phyloP scores from a whole-genome alignment of 2,888 invertebrate species.

The Eupelmus urozonus region DNA sequence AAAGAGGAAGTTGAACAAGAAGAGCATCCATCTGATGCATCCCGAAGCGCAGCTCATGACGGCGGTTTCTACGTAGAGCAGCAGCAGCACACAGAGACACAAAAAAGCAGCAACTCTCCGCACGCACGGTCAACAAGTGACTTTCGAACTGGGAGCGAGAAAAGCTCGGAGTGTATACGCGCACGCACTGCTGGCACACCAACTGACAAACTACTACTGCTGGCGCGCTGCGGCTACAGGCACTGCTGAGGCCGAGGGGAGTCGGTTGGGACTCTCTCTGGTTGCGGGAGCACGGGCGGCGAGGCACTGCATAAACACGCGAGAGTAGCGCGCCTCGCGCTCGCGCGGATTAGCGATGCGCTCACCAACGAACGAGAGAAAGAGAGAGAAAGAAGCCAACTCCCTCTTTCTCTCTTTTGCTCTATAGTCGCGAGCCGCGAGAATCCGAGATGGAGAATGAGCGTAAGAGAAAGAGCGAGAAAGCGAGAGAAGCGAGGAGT shows the following conservation, averaged over 20 bases:
- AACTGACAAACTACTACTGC: no score
- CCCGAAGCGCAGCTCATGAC: conserved; percentile 84
- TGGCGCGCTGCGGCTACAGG: no score
- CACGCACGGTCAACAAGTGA: conserved; percentile 3
- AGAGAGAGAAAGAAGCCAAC: not conserved
- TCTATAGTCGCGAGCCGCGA: not conserved
- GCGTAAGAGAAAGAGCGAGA: not conserved
- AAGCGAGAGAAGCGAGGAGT: not conserved
- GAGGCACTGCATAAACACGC: conserved; percentile 39
- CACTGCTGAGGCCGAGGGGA: no score
- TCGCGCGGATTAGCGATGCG: conserved; percentile 26
- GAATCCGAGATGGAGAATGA: not conserved
- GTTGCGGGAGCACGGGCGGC: not conserved
- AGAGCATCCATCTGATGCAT: conserved; percentile 88
- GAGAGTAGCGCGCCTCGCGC: not conserved
- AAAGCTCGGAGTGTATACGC: not conserved
- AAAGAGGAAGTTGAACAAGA: conserved; percentile 86
- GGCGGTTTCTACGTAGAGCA: no score
- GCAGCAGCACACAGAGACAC: not conserved
- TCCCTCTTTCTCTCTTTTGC: not conserved
- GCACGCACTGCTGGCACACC: not conserved
- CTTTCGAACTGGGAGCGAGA: not conserved
- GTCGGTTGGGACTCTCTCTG: no score
- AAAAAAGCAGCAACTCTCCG: not conserved
- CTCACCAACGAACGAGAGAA: conserved; percentile 2